Evolutionary conservation across 2,888 invertebrate species (phyloP).

Genomic region (Labia minor): DNA sequence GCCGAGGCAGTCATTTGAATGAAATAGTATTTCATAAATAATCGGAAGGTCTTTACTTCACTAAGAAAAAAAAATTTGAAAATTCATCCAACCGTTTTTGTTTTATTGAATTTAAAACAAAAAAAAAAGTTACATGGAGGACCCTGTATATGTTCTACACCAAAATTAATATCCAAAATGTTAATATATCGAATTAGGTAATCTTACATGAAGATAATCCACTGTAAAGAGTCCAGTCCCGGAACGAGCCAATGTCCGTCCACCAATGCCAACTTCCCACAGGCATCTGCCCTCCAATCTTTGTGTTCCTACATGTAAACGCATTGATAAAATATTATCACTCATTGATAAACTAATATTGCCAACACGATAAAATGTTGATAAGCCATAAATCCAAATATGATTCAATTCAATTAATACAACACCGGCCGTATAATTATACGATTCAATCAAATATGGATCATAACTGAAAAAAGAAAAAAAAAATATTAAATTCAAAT

Average conservation of each 20-base stretch:
- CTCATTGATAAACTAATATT: conserved; percentile 61
- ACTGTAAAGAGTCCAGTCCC: conserved; percentile 67
- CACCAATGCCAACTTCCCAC: conserved; percentile 62
- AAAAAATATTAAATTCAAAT: too few species aligned
- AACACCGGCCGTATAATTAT: conserved; percentile 57
- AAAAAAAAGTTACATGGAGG: too few species aligned
- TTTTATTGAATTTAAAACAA: too few species aligned
- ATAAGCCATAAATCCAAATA: conserved; percentile 67
- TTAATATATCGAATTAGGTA: too few species aligned
- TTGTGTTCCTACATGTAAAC: conserved; percentile 61
- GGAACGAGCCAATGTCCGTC: conserved; percentile 54
- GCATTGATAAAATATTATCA: conserved; percentile 46
- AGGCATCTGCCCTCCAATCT: conserved; percentile 63
- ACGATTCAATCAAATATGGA: conserved; percentile 62
- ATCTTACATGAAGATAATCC: conserved; percentile 55
- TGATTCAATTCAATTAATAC: conserved; percentile 58
- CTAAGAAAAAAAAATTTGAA: too few species aligned
- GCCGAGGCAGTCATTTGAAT: too few species aligned
- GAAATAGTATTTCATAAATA: too few species aligned
- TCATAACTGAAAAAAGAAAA: conserved; percentile 47
- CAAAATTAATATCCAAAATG: too few species aligned
- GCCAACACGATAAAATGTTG: conserved; percentile 71
- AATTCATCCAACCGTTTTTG: too few species aligned
- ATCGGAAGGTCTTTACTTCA: too few species aligned
- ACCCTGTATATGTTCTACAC: too few species aligned